Conservation (phyloP, 2,797 vertebrate species). For the Acanthurus tractus region DNA sequence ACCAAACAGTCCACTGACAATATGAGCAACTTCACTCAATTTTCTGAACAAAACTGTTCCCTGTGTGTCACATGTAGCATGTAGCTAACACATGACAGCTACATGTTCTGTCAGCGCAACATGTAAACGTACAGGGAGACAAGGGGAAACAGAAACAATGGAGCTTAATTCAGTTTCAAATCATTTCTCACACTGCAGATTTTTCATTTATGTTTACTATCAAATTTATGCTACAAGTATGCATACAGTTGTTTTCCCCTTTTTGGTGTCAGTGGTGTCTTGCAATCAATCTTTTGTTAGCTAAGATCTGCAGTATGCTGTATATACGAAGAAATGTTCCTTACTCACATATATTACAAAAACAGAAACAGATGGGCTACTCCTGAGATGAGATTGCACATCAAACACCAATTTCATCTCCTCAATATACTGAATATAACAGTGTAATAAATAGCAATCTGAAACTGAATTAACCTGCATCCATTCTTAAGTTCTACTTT, state of each 20-base stretch:
- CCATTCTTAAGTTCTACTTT: constrained; percentile 58
- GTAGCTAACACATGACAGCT: constrained; percentile 35
- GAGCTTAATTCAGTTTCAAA: constrained; percentile 68
- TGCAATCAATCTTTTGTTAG: not conserved
- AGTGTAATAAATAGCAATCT: constrained; percentile 48
- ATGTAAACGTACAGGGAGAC: constrained; percentile 69
- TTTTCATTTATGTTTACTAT: accelerated
- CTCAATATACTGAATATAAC: not conserved
- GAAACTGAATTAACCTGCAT: constrained; percentile 67
- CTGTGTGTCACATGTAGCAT: constrained; percentile 66
- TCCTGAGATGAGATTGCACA: not conserved
- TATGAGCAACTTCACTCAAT: constrained; percentile 72
- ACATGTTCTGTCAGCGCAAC: constrained; percentile 39
- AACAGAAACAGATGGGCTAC: not conserved
- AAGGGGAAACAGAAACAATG: constrained; percentile 46
- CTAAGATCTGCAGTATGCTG: not conserved
- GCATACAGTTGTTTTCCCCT: not conserved
- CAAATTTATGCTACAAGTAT: not conserved
- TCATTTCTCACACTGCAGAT: constrained; percentile 9
- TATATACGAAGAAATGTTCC: not conserved
- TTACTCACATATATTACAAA: not conserved
- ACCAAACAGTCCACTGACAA: constrained; percentile 17
- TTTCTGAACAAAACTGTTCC: constrained; percentile 43
- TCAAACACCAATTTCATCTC: not conserved
- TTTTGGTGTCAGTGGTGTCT: not conserved